Base-by-base conservation (phyloP, 1,140 invertebrate genomes). In the Trichonephila clavata region DNA sequence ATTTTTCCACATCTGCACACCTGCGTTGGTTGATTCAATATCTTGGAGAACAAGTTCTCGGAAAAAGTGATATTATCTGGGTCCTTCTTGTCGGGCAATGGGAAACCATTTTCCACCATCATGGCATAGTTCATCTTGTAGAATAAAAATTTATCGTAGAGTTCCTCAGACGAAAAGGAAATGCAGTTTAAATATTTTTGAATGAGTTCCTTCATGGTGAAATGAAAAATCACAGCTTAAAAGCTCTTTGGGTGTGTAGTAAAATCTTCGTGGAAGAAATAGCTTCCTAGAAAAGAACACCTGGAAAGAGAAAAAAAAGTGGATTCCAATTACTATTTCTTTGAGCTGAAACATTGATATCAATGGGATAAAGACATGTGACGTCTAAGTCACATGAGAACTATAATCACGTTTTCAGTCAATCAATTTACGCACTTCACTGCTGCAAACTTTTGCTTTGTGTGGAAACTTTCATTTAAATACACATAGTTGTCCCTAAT, bases 1-100 rank as follows among this genome's bases (percentile, higher is more conserved):
- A 6, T 39, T 57, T 92, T 92, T 1, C 83, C 83, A 24, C 91
- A 92, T 7, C 91, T 61, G 27, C 91, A 92, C 2, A 24, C 86
- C 39, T 92, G 91, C 16, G 27, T 32, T 1, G 21, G 39, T 1
- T 61, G 91, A 60, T 86, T 63, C 0, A n/a, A 2, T 3, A 27
- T 18, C 6, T 32, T 32, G 7, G 32, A 43, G 80, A 86, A 92
- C 6, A 77, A n/a, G 7, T 80, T 81, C 16, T 39, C 43, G 68
- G 21, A 32, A 27, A 90, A 24, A 0, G 32, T 27, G 1, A 90
- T 39, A 32, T 60, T 90, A 4, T 27, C 65, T 0, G 89, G 59
- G 8, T 27, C 24, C 3, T 90, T 16, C 16, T 16, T 24, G 10
- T 90, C 68, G 16, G 77, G 57, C 43, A 90, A 16, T 6, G 89